A percentile compares a stretch with the other conserved stretches of the same genome.
Evolutionary conservation across 2,113 vertebrate species (phyloP).

Genomic region (Motacilla alba): DNA sequence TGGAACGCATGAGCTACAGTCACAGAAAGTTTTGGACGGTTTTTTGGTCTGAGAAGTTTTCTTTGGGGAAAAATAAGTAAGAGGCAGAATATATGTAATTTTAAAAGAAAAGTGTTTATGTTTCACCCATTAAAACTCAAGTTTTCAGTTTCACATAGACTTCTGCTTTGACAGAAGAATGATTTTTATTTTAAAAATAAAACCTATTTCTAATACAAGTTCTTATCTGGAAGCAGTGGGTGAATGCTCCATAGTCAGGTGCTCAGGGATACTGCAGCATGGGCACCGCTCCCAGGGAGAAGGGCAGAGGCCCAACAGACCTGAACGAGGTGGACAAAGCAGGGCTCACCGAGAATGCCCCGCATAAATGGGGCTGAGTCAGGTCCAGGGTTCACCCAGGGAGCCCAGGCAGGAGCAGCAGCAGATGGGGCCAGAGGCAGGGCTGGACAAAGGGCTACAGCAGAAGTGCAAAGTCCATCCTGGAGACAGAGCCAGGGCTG

Average conservation of each 20-base stretch:
- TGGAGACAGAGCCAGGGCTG: neutral
- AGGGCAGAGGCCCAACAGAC: neutral
- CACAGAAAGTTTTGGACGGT: neutral
- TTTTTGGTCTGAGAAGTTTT: neutral
- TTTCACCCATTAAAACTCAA: neutral
- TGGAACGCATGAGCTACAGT: fast-evolving
- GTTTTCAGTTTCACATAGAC: neutral
- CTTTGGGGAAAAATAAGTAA: neutral
- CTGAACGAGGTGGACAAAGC: neutral
- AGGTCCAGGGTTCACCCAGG: neutral
- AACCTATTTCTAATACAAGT: neutral
- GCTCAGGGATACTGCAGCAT: neutral
- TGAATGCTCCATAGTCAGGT: neutral
- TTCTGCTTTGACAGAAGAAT: neutral
- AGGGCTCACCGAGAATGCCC: neutral
- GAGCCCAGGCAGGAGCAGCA: neutral
- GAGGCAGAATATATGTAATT: neutral
- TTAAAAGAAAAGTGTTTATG: fast-evolving
- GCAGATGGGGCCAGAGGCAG: neutral
- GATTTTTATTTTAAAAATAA: neutral
- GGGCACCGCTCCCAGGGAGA: neutral
- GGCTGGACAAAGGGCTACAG: neutral
- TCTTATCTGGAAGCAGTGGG: neutral
- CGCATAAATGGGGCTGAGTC: fast-evolving
- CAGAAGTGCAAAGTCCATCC: neutral